A percentile compares a stretch with the other conserved stretches of the same genome.
Conservation (phyloP, 2,888 invertebrate species). For the Suillia variegata region DNA sequence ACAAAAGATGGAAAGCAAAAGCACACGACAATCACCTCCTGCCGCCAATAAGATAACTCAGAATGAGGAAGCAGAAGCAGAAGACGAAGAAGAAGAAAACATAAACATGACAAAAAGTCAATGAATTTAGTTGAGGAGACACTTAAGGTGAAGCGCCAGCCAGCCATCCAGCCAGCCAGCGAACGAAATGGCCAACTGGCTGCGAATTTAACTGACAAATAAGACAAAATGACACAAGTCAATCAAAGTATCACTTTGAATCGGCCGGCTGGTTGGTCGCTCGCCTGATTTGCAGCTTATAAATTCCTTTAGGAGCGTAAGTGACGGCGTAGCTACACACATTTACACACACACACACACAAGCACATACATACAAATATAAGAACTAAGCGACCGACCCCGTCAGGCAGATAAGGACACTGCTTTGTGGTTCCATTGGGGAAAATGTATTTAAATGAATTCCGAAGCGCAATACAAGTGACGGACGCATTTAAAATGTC, state of each 20-base stretch:
- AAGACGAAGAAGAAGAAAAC: neutral
- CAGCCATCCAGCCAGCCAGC: neutral
- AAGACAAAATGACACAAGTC: conserved; percentile 59
- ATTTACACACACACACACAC: no score
- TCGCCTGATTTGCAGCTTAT: conserved; percentile 36
- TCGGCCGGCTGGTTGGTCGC: neutral
- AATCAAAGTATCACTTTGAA: conserved; percentile 46
- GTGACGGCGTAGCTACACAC: no score
- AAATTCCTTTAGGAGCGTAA: conserved; percentile 39
- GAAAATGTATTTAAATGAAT: conserved; percentile 54
- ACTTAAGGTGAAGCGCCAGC: neutral
- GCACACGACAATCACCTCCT: neutral
- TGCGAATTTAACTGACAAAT: conserved; percentile 51
- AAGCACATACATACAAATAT: neutral
- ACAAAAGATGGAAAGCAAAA: conserved; percentile 1
- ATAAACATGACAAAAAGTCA: conserved; percentile 16
- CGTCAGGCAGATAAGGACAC: conserved; percentile 13
- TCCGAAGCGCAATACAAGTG: conserved; percentile 46
- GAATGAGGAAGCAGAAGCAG: neutral
- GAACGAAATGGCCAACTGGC: neutral
- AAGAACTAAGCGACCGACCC: neutral
- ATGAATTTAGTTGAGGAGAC: conserved; percentile 14
- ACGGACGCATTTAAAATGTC: conserved; percentile 59
- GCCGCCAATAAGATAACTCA: neutral
- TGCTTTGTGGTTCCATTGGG: conserved; percentile 31